Evolutionary conservation across 1,140 invertebrate species (phyloP), one percentile per base, ranked within the genome.

Genomic region (Cephus cinctus): DNA sequence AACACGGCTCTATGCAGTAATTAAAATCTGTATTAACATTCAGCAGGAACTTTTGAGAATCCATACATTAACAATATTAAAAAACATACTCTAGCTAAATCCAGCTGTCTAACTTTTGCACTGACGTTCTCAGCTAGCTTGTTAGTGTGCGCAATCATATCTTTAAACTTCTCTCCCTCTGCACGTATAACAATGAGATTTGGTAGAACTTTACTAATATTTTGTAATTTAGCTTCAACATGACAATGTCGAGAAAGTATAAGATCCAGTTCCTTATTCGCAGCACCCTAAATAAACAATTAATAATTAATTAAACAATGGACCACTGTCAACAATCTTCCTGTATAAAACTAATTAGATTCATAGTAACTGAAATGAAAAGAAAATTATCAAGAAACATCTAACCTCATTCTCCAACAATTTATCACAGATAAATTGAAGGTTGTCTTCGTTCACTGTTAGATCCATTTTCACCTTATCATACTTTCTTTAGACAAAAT

Each of bases 51-150:
- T n/a, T n/a, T 43, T n/a, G 23, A 21, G n/a, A 30, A 27, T 19
- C 32, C 36, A 53, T 35, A 19, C 38, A 30, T 19, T n/a, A 34
- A 38, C 31, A 25, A 31, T 19, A 34, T 21, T 22, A 38, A 44
- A 43, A 25, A 32, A 74, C 78, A 75, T 81, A 95, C 92, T 69
- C 97, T 90, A 1, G 94, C 94, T 36, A 91, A 77, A 79, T 99
- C 97, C 16, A 99, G 74, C 48, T 93, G 87, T 35, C 94, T 83
- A 8, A 99, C 96, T 88, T 98, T 98, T 20, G 89, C 89, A 67
- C 94, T 97, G 14, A 98, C 94, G 76, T 94, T 94, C 65, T 94
- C 89, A 2, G 95, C 94, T 39, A 98, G 77, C 21, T 84, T 81
- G 31, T 94, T 92, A 2, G 96, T 96, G 63, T 87, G 87, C n/a